Conservation (phyloP, 2,888 invertebrate species). For the Tholera decimalis region DNA sequence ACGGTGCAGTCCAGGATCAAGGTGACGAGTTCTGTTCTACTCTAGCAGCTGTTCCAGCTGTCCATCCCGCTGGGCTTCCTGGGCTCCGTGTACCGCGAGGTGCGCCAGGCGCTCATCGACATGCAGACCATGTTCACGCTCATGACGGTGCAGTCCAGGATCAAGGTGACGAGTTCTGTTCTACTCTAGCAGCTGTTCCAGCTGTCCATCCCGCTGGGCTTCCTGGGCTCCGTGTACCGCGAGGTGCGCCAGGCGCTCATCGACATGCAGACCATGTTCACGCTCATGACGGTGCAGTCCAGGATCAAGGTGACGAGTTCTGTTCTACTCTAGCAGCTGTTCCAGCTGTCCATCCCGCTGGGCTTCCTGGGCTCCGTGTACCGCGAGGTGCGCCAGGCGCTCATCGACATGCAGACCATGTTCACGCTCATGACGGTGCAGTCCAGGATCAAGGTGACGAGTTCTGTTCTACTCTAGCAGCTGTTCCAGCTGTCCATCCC, state of each 20-base stretch:
- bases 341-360: conserved; percentile 98
- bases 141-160: no score
- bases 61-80: conserved; percentile 96
- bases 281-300: no score
- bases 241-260: conserved; percentile 98
- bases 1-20: no score
- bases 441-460: no score
- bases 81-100: conserved; percentile 99
- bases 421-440: no score
- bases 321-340: no score
- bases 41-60: no score
- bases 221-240: conserved; percentile 99
- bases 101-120: conserved; percentile 98
- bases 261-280: conserved; percentile 99
- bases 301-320: no score
- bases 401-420: conserved; percentile 99
- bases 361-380: conserved; percentile 99
- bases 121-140: conserved; percentile 99
- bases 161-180: no score
- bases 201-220: conserved; percentile 93
- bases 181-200: no score
- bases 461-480: no score
- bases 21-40: no score
- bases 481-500: conserved; percentile 99
- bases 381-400: conserved; percentile 98